phyloP scores from a whole-genome alignment of 2,113 vertebrate genomes.

The Salvelinus sp. region DNA sequence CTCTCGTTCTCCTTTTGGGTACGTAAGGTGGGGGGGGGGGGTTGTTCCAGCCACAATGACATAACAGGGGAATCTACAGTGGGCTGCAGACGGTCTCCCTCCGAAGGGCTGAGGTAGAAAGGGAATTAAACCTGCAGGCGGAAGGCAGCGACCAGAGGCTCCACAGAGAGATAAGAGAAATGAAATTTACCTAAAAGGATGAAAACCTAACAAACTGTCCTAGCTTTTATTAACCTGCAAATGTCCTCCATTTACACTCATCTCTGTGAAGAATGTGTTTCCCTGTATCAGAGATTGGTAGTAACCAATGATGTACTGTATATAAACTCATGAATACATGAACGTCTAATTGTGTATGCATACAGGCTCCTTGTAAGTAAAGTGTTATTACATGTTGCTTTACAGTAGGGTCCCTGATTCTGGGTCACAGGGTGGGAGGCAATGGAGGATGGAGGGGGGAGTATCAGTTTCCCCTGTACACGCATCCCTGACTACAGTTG shows the following conservation, averaged over 20 bases:
- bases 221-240: background rate
- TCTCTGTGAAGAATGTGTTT: background rate
- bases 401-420: slow-evolving; percentile 10
- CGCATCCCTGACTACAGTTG: slow-evolving; percentile 16
- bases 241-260: background rate
- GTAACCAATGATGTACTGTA: background rate
- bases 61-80: slow-evolving; percentile 50
- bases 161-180: slow-evolving; percentile 28
- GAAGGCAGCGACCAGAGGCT: background rate
- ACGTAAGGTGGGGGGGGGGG: slow-evolving; percentile 7
- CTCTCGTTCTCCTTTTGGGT: slow-evolving; percentile 54
- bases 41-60: slow-evolving; percentile 21
- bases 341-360: background rate
- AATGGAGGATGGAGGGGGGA: background rate
- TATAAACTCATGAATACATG: background rate
- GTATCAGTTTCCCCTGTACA: slow-evolving; percentile 16
- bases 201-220: background rate
- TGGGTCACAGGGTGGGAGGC: slow-evolving; percentile 13
- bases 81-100: slow-evolving; percentile 7
- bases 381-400: background rate
- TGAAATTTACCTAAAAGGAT: slow-evolving; percentile 11
- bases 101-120: slow-evolving; percentile 24
- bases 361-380: slow-evolving; percentile 6
- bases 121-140: slow-evolving; percentile 21
- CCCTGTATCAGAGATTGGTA: background rate